These are phyloP conservation scores for Corydoras maculifer DNA, from an alignment of 2,113 vertebrate species.

Conservation along the genomic window DNA sequence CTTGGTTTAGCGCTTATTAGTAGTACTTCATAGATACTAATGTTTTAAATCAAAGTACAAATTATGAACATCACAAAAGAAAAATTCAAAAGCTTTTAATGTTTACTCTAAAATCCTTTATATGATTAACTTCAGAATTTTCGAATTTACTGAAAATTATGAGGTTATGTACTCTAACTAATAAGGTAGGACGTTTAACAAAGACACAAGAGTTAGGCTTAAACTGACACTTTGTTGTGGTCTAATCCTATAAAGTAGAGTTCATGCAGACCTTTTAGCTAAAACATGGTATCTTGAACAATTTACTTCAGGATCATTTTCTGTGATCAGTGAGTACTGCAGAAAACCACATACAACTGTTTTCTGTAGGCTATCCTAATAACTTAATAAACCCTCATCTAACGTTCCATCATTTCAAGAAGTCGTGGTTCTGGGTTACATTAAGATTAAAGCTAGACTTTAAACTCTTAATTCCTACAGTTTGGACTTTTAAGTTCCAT, in stretches of 20 bases:
- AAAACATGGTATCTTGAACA: background rate
- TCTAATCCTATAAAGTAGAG: background rate
- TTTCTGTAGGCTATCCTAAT: conserved; percentile 8
- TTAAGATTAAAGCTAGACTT: conserved; percentile 2
- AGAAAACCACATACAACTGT: conserved; percentile 14
- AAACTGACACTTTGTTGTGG: no score
- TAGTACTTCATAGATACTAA: no score
- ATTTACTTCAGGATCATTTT: background rate
- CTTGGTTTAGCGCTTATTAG: no score
- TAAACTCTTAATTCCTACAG: background rate
- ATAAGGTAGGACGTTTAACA: no score
- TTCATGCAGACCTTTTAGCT: background rate
- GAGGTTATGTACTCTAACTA: no score
- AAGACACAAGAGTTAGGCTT: no score
- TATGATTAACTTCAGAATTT: no score
- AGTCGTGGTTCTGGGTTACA: background rate
- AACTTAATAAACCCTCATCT: background rate
- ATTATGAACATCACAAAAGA: no score
- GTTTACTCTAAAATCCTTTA: no score
- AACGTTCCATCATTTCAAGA: background rate
- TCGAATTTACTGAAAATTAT: no score
- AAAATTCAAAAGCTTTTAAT: no score
- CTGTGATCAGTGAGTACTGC: conserved; percentile 4
- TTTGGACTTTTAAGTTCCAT: background rate
- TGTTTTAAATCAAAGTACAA: no score